A percentile compares a stretch with the other conserved stretches of the same genome.
These are phyloP conservation scores for Bellardia pandia DNA, from an alignment of 2,888 invertebrate species.

Conservation along the genomic window DNA sequence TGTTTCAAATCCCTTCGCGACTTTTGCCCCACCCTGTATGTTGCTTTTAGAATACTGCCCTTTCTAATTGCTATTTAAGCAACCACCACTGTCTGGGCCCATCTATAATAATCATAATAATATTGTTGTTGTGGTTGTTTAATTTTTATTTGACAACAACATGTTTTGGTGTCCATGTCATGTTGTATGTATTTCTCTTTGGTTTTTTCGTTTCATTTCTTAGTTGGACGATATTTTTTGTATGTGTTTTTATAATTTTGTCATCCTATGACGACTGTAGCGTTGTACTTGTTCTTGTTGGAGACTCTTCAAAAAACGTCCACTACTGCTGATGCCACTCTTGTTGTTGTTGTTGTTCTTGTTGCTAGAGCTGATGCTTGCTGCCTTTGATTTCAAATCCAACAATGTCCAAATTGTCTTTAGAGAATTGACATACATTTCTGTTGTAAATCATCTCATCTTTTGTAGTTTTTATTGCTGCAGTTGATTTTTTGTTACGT, in stretches of 20 bases:
- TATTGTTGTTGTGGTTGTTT: slow-evolving; percentile 66
- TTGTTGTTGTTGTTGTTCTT: neutral
- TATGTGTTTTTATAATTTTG: slow-evolving; percentile 51
- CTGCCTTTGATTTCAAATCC: slow-evolving; percentile 50
- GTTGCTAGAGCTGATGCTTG: neutral
- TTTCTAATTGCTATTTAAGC: neutral
- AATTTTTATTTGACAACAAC: slow-evolving; percentile 73
- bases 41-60: too few species aligned
- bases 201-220: slow-evolving; percentile 41
- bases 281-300: slow-evolving; percentile 25
- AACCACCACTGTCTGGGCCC: slow-evolving; percentile 8
- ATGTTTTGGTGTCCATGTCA: slow-evolving; percentile 74
- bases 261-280: slow-evolving; percentile 49
- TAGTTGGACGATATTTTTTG: slow-evolving; percentile 28
- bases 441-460: slow-evolving; percentile 69
- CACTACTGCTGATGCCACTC: slow-evolving; percentile 9
- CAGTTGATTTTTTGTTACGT: slow-evolving; percentile 8
- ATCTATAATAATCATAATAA: slow-evolving; percentile 63
- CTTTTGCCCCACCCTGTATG: too few species aligned
- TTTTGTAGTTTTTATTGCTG: slow-evolving; percentile 35
- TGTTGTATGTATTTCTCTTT: slow-evolving; percentile 57
- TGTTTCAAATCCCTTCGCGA: too few species aligned
- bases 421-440: slow-evolving; percentile 73
- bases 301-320: slow-evolving; percentile 25
- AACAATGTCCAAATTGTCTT: slow-evolving; percentile 70